A percentile compares a stretch with the other conserved stretches of the same genome.
Evolutionary conservation across 2,888 invertebrate species (phyloP).

Genomic region (Polyommatus iphigenia): DNA sequence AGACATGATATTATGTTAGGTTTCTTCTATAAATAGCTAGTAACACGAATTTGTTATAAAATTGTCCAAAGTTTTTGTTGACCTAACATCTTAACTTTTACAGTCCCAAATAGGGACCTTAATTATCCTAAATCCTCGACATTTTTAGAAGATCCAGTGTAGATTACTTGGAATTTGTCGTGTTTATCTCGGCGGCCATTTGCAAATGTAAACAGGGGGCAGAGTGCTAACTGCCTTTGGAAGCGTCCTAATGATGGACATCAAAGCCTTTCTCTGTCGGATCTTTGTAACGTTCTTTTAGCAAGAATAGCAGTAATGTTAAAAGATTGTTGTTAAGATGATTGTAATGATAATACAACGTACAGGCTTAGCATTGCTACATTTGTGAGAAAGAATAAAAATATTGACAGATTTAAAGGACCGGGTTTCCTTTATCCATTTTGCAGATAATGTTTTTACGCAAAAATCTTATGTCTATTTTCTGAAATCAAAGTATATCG

Average conservation of each 20-base stretch:
- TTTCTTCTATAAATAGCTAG: not conserved
- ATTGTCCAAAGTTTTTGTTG: not conserved
- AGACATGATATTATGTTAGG: not conserved
- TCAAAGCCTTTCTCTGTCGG: not conserved
- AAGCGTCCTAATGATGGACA: not conserved
- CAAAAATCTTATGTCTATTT: too few relatives aligned
- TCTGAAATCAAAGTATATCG: too few relatives aligned
- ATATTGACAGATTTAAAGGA: not conserved
- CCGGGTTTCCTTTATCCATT: too few relatives aligned
- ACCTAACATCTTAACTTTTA: not conserved
- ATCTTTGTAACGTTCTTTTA: not conserved
- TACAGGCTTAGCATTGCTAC: not conserved
- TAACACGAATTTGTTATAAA: not conserved
- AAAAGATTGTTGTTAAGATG: not conserved
- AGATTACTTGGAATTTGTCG: not conserved
- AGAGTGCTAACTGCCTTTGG: not conserved
- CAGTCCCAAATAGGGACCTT: not conserved
- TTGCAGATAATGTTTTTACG: too few relatives aligned
- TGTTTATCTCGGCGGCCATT: constrained; percentile 11
- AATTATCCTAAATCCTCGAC: not conserved
- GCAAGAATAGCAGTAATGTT: not conserved
- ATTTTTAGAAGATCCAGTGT: not conserved
- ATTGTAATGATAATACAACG: not conserved
- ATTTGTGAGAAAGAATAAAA: not conserved
- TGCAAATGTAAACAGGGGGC: not conserved